Evolutionary conservation across 2,797 vertebrate genomes (phyloP), one percentile per base, ranked within the genome.

Genomic region (Podarcis lilfordi): DNA sequence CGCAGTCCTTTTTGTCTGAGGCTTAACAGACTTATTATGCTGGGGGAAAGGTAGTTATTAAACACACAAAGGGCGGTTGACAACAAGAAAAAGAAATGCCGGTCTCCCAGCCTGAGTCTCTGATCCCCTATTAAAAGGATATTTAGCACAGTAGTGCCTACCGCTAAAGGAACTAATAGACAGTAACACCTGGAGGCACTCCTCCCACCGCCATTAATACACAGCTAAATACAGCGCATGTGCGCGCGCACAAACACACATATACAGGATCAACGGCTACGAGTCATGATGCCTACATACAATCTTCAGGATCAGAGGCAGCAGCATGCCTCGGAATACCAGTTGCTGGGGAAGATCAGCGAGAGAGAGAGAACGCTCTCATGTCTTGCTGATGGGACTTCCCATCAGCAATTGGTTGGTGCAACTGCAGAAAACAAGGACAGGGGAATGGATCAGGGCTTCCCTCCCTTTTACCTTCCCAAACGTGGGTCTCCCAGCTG

Each of bases 21-120:
- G 94, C 94, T 94, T 95, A 82, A 94, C 92, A 95, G 94, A 92
- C 85, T 92, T 87, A 92, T 92, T 88, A 69, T 71, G 84, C 83
- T 80, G 77, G 89, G 50, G 91, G 91, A 95, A 96, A 95, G 89
- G 87, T 92, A 92, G 90, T 92, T 94, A 93, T 92, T 95, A 94
- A 74, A 93, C 55, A 94, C 87, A 93, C 78, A 95, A 94, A 94
- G 88, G 93, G 92, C 93, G 85, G 93, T 0, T 95, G 93, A 89
- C 90, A 94, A 94, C 89, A 94, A 92, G 66, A 91, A 94, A 94
- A 93, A 93, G 79, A 88, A 92, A 92, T 3, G 8, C 59, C 94
- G 88, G 92, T 86, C 88, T 93, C 90, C 90, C 92, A 90, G 72
- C 66, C 76, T 85, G 84, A 94, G 90, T 80, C 86, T 93, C 85